Percentiles rank a stretch among this genome's conserved stretches.
Evolutionary conservation across 2,797 vertebrate species (phyloP).

Genomic region (Enteromius viviparus): DNA sequence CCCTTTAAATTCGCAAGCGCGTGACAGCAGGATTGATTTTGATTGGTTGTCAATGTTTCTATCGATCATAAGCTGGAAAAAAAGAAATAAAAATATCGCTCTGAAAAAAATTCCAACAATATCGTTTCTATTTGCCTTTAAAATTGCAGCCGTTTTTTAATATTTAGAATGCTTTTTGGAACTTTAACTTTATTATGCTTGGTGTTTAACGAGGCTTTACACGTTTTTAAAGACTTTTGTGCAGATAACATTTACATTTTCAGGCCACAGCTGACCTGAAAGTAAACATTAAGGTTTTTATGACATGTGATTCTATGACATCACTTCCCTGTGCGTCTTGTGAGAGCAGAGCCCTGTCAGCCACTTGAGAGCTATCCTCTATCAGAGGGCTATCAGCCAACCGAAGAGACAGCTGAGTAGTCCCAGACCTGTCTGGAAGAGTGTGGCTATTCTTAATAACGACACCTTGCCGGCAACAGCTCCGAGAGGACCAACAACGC

Average conservation of each 20-base stretch:
- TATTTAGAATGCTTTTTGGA: too few relatives aligned
- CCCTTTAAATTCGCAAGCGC: too few relatives aligned
- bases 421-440: conserved; percentile 49
- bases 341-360: conserved; percentile 21
- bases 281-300: conserved; percentile 11
- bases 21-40: too few relatives aligned
- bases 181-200: too few relatives aligned
- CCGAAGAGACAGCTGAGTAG: conserved; percentile 46
- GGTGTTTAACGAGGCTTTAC: too few relatives aligned
- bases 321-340: background rate
- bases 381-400: conserved; percentile 27
- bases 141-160: too few relatives aligned
- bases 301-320: background rate
- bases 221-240: background rate
- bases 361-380: conserved; percentile 41
- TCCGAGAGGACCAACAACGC: background rate
- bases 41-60: too few relatives aligned
- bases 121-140: too few relatives aligned
- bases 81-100: too few relatives aligned
- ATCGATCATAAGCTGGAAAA: too few relatives aligned
- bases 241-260: conserved; percentile 5
- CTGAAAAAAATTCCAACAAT: too few relatives aligned
- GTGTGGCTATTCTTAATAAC: conserved; percentile 50
- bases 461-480: conserved; percentile 17
- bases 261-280: background rate